phyloP scores from a whole-genome alignment of 2,888 invertebrate genomes.

The Apotomis betuletana region DNA sequence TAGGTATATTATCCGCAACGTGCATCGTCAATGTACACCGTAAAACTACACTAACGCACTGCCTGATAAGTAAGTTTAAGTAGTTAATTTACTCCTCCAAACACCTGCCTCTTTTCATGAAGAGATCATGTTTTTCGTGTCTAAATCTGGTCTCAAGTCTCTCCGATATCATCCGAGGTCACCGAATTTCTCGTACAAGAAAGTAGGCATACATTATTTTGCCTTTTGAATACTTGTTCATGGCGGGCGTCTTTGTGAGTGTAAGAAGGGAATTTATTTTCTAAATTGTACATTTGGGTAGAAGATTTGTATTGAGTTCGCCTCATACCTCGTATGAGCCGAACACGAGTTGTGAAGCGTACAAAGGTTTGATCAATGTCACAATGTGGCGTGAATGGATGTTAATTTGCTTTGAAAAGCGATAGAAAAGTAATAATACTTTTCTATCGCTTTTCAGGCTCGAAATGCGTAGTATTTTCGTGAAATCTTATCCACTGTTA shows the following conservation, averaged over 20 bases:
- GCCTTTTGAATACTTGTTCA: conserved; percentile 16
- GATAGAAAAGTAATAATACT: too few relatives aligned
- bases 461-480: too few relatives aligned
- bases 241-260: conserved; percentile 3
- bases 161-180: conserved; percentile 24
- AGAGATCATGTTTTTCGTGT: neutral
- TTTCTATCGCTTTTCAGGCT: too few relatives aligned
- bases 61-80: too few relatives aligned
- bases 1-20: too few relatives aligned
- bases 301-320: neutral
- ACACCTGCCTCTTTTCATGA: too few relatives aligned
- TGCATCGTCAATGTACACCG: too few relatives aligned
- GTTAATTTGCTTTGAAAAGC: conserved; percentile 4
- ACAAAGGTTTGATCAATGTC: neutral
- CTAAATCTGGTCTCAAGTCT: neutral
- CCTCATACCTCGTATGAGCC: neutral
- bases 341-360: neutral
- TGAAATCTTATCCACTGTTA: too few relatives aligned
- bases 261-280: neutral
- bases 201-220: conserved; percentile 11
- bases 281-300: neutral
- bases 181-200: conserved; percentile 15
- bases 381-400: neutral
- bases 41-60: too few relatives aligned
- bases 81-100: too few relatives aligned